Percentiles rank a stretch among this genome's conserved stretches.
phyloP scores from a whole-genome alignment of 2,113 vertebrate genomes.

The Galeopterus variegatus region DNA sequence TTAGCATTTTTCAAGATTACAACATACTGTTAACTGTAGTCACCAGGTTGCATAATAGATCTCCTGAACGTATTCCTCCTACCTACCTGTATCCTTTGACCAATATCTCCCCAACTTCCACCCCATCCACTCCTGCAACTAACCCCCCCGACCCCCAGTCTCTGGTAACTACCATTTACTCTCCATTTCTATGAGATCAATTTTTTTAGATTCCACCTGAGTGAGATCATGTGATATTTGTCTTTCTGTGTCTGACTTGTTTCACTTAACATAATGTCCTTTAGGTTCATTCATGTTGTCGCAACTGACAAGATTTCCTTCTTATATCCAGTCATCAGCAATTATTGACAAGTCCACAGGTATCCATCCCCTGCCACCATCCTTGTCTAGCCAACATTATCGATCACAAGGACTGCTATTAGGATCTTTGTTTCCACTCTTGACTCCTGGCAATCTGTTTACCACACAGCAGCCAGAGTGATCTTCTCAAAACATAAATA shows the following conservation, averaged over 20 bases:
- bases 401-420: neutral
- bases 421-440: neutral
- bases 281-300: neutral
- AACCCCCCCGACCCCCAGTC: fast-evolving
- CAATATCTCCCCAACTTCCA: neutral
- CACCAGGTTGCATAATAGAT: too few species aligned
- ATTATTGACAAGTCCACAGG: neutral
- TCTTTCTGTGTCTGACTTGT: neutral
- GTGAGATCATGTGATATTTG: neutral
- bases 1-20: neutral
- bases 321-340: neutral
- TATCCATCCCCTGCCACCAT: neutral
- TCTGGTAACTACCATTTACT: neutral
- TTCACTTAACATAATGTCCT: neutral
- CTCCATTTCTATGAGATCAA: neutral
- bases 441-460: neutral
- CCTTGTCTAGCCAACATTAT: neutral
- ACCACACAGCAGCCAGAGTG: neutral
- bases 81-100: neutral
- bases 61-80: neutral
- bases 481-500: neutral
- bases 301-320: neutral
- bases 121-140: neutral
- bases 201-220: neutral
- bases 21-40: neutral